Base-by-base conservation (phyloP, 2,888 invertebrate genomes). In the Eugnorisma glareosa region DNA sequence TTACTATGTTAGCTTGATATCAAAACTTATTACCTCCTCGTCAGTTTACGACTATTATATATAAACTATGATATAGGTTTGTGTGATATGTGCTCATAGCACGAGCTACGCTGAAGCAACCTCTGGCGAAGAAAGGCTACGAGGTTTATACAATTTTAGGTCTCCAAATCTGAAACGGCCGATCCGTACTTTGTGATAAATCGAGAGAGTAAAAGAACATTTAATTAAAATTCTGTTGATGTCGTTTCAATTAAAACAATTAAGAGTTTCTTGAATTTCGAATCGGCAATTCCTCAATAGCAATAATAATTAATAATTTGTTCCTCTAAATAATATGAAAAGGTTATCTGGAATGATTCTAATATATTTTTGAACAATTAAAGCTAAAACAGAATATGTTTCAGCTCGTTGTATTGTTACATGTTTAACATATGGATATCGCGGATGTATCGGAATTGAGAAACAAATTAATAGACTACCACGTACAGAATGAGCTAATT, bases 1-100 rank as follows among this genome's bases (percentile, higher is more conserved):
- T 89, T 88, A 88, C 89, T 87, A 82, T 88, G 88, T 88, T 86
- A 85, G 86, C 74, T 75, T 86, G 88, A 88, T 90, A 89, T 86
- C 86, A 89, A 83, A 89, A 90, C 86, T 90, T 90, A 91, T 90
- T 88, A 88, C 89, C 69, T 80, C 77, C 76, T 85, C 83, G 81
- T 81, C 85, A 83, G 82, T 89, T 89, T 90, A 89, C 78, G 85
- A 83, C 79, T 69, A 69, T 77, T 74, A 83, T 31, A 84, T 89
- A 78, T 81, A 82, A 81, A 84, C 77, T 76, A 67, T 85, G 69
- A 81, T 80, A 76, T 77, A 79, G 68, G 54, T 75, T 59, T 67
- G 63, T 69, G 59, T 59, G 57, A 37, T 69, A 70, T 71, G 67
- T 75, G 28, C 43, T 74, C 57, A 15, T 67, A 74, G 68, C 37